Conservation (phyloP, 2,888 invertebrate genomes). For the Macrophya alboannulata region DNA sequence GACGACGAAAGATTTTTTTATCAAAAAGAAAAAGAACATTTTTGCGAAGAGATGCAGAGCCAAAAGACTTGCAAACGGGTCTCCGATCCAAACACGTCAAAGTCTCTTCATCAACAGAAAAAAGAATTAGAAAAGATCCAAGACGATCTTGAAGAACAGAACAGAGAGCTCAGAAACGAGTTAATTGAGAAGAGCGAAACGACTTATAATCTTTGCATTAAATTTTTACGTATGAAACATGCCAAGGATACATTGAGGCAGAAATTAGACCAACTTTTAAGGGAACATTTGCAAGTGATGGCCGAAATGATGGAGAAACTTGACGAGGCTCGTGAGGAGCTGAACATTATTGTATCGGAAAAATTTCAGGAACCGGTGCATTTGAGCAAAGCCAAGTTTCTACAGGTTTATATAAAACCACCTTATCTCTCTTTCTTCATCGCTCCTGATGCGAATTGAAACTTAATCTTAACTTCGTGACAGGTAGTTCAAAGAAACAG, state of each 20-base stretch:
- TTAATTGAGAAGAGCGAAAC: slow-evolving; percentile 67
- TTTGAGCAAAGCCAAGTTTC: slow-evolving; percentile 69
- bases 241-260: slow-evolving; percentile 68
- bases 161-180: slow-evolving; percentile 65
- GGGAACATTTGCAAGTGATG: slow-evolving; percentile 71
- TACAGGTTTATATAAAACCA: slow-evolving; percentile 65
- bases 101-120: slow-evolving; percentile 61
- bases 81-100: slow-evolving; percentile 59
- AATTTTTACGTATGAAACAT: slow-evolving; percentile 72
- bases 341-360: slow-evolving; percentile 71
- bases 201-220: slow-evolving; percentile 70
- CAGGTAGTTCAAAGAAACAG: slow-evolving; percentile 72
- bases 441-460: background rate
- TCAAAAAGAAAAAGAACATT: slow-evolving; percentile 82
- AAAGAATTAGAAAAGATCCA: slow-evolving; percentile 63
- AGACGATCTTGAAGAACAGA: slow-evolving; percentile 66
- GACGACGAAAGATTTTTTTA: slow-evolving; percentile 82
- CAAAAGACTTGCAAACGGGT: slow-evolving; percentile 74
- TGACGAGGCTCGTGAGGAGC: slow-evolving; percentile 71
- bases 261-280: slow-evolving; percentile 68
- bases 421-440: background rate
- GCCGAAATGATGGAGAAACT: slow-evolving; percentile 73
- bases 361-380: slow-evolving; percentile 72
- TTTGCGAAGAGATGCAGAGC: slow-evolving; percentile 81
- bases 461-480: background rate